Conservation (phyloP, 1,140 invertebrate genomes). For the Oreohelix idahoensis region DNA sequence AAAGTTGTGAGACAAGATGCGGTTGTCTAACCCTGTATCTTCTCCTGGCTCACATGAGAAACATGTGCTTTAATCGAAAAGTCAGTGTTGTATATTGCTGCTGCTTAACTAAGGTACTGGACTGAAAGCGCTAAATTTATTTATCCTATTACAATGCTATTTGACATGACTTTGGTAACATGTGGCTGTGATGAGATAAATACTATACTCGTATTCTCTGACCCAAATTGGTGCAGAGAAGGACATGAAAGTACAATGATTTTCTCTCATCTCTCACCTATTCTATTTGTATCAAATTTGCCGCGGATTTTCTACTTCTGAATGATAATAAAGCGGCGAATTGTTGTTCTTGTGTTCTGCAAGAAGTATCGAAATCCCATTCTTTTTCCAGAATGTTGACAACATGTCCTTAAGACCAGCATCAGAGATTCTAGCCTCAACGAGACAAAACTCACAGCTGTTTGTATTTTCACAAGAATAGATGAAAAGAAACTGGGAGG, state of each 20-base stretch:
- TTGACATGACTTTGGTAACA: too few relatives aligned
- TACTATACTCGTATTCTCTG: too few relatives aligned
- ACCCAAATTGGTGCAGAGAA: too few relatives aligned
- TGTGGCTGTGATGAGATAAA: too few relatives aligned
- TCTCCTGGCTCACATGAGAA: too few relatives aligned
- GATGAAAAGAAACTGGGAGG: neutral
- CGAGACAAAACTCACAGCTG: neutral
- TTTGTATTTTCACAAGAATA: neutral
- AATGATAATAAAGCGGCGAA: neutral
- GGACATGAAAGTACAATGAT: neutral
- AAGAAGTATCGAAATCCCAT: slow-evolving; percentile 8
- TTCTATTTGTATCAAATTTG: neutral
- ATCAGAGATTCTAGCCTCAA: neutral
- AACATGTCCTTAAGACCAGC: neutral
- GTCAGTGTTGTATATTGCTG: too few relatives aligned
- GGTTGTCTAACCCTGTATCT: too few relatives aligned
- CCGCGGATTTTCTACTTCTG: neutral
- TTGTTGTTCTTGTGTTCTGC: neutral
- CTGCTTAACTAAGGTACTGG: too few relatives aligned
- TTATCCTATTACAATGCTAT: too few relatives aligned
- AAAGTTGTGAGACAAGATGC: too few relatives aligned
- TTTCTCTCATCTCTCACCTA: neutral
- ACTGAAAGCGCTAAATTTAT: too few relatives aligned
- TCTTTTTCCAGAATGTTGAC: neutral
- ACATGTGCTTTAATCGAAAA: too few relatives aligned